phyloP scores from a whole-genome alignment of 2,888 invertebrate genomes.

The Nematopogon swammerdamellus region DNA sequence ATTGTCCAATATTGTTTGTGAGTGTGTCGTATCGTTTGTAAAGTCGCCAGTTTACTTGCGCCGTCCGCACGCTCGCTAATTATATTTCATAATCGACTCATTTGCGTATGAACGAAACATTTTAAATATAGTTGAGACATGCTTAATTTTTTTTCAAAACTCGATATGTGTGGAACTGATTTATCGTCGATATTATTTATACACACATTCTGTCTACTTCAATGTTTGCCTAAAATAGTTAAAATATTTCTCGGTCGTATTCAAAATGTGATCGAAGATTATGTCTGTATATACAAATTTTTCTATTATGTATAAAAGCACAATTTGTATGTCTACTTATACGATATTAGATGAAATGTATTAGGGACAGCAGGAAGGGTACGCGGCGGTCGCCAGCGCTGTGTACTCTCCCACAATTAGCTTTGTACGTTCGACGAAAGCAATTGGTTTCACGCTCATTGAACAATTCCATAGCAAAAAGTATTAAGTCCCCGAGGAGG shows the following conservation, averaged over 20 bases:
- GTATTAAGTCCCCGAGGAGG: conserved; percentile 4
- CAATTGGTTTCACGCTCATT: conserved; percentile 17
- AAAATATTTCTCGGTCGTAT: not conserved
- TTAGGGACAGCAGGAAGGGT: conserved; percentile 7
- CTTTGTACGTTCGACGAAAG: conserved; percentile 17
- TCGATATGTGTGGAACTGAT: not conserved
- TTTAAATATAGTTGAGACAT: not conserved
- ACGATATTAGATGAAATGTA: not conserved
- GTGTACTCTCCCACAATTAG: conserved; percentile 16
- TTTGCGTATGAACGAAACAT: not conserved
- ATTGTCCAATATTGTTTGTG: not conserved
- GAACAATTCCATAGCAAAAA: conserved; percentile 24
- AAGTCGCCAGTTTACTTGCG: not conserved
- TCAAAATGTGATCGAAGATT: not conserved
- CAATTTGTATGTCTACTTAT: not conserved
- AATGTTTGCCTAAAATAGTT: not conserved
- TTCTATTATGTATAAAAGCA: not conserved
- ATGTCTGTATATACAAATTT: not conserved
- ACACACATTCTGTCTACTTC: not conserved
- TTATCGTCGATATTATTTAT: not conserved
- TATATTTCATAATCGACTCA: not conserved
- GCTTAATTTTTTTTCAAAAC: no score
- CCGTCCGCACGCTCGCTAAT: not conserved
- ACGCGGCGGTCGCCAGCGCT: conserved; percentile 39
- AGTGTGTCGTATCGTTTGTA: not conserved